A percentile compares a stretch with the other conserved stretches of the same genome.
phyloP scores from a whole-genome alignment of 2,888 invertebrate genomes.

The Teleiodes luculella region DNA sequence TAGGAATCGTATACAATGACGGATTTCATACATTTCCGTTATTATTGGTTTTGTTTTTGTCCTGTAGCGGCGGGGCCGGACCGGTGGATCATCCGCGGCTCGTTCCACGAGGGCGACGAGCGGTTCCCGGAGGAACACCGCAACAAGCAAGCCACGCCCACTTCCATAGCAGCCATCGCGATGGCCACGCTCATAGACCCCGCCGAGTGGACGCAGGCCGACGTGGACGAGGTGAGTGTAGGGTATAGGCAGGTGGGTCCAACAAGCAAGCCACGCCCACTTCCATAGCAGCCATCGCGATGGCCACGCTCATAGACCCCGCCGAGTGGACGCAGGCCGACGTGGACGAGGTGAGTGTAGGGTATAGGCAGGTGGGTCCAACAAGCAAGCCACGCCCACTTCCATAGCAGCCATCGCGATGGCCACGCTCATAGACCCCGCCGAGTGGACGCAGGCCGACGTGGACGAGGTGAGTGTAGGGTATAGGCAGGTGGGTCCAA shows the following conservation, averaged over 20 bases:
- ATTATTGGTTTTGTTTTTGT: too few relatives aligned
- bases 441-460: constrained; percentile 54
- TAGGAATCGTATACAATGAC: too few relatives aligned
- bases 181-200: constrained; percentile 54
- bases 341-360: constrained; percentile 59
- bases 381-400: too few relatives aligned
- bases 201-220: constrained; percentile 50
- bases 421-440: constrained; percentile 49
- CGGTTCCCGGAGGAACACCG: constrained; percentile 61
- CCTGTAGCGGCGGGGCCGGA: constrained; percentile 56
- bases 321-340: constrained; percentile 54
- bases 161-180: constrained; percentile 59
- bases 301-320: constrained; percentile 44
- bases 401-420: constrained; percentile 42
- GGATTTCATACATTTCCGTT: too few relatives aligned
- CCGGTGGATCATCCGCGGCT: constrained; percentile 62
- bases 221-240: constrained; percentile 63
- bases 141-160: constrained; percentile 61
- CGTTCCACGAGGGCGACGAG: constrained; percentile 59
- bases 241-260: too few relatives aligned
- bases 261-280: too few relatives aligned
- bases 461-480: constrained; percentile 61
- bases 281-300: not conserved
- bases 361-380: too few relatives aligned
- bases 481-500: too few relatives aligned